Conservation (phyloP, 2,888 invertebrate species). For the Apoderus coryli region DNA sequence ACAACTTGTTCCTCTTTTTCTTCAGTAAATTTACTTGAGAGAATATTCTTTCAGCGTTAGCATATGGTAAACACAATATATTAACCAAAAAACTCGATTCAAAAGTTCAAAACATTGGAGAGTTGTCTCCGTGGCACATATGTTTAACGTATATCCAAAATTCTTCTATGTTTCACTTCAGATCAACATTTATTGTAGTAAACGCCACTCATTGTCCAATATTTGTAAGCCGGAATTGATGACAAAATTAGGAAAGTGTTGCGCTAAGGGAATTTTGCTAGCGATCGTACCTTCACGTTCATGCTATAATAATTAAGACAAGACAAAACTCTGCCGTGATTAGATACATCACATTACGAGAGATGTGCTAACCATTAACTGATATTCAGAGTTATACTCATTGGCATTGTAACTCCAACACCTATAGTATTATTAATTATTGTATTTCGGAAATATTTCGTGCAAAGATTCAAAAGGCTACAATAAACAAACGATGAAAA, state of each 20-base stretch:
- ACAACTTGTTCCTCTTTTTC: slow-evolving; percentile 1
- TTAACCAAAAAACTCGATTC: slow-evolving; percentile 1
- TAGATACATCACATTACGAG: too few relatives aligned
- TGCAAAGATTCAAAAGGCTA: too few relatives aligned
- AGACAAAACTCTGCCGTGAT: too few relatives aligned
- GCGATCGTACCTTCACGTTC: background rate
- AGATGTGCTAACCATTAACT: too few relatives aligned
- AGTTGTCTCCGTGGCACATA: slow-evolving; percentile 1
- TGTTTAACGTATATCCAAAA: background rate
- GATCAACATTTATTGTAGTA: too few relatives aligned
- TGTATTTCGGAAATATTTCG: too few relatives aligned
- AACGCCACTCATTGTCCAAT: slow-evolving; percentile 12
- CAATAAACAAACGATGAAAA: too few relatives aligned
- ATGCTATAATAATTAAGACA: too few relatives aligned
- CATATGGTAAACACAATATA: slow-evolving; percentile 6
- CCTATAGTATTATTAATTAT: too few relatives aligned
- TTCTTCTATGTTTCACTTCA: slow-evolving; percentile 4
- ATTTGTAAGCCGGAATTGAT: slow-evolving; percentile 6
- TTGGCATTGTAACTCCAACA: too few relatives aligned
- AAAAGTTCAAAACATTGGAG: slow-evolving; percentile 5
- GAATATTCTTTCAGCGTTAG: slow-evolving; percentile 7
- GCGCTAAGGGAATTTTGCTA: slow-evolving; percentile 4
- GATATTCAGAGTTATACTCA: too few relatives aligned
- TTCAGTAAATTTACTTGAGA: slow-evolving; percentile 5
- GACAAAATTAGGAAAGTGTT: slow-evolving; percentile 8